Percentiles rank a stretch among this genome's conserved stretches.
Evolutionary conservation across 92 coral and sea anemone genomes (phyloP).

Genomic region (Zoanthus gigantus): DNA sequence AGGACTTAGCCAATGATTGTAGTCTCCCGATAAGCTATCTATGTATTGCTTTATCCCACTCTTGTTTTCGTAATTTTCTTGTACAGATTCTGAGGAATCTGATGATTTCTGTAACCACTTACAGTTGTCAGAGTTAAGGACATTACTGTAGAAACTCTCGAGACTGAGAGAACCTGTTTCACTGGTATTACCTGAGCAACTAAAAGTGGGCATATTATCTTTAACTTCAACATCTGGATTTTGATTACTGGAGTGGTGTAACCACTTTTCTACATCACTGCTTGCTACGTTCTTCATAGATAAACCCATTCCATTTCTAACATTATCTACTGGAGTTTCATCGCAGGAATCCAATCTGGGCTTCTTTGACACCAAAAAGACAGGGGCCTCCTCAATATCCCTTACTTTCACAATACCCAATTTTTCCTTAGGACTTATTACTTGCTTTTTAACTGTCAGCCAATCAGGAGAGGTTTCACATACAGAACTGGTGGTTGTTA

Average conservation of each 20-base stretch:
- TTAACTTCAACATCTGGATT: neutral
- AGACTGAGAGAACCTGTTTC: neutral
- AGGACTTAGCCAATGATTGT: constrained; percentile 71
- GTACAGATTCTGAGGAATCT: neutral
- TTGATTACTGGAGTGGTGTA: neutral
- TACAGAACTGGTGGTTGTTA: neutral
- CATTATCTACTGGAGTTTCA: neutral
- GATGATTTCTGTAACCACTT: constrained; percentile 62
- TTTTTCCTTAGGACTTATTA: constrained; percentile 14
- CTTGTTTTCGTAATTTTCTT: constrained; percentile 25
- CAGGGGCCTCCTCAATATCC: constrained; percentile 43
- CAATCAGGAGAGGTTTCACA: constrained; percentile 60
- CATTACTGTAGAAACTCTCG: neutral
- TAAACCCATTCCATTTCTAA: constrained; percentile 6
- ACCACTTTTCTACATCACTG: constrained; percentile 30
- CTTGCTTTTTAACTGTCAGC: constrained; percentile 66
- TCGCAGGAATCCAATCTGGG: neutral
- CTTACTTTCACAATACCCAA: neutral
- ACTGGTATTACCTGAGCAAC: neutral
- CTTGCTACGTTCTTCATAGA: constrained; percentile 5
- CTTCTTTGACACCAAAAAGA: constrained; percentile 7
- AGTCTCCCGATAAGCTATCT: constrained; percentile 66
- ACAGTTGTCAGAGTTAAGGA: constrained; percentile 18
- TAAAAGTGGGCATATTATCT: neutral
- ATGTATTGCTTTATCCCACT: constrained; percentile 65